Conservation (phyloP, 53 echinoderm and acorn worm genomes). For the Echinarachnius parma region DNA sequence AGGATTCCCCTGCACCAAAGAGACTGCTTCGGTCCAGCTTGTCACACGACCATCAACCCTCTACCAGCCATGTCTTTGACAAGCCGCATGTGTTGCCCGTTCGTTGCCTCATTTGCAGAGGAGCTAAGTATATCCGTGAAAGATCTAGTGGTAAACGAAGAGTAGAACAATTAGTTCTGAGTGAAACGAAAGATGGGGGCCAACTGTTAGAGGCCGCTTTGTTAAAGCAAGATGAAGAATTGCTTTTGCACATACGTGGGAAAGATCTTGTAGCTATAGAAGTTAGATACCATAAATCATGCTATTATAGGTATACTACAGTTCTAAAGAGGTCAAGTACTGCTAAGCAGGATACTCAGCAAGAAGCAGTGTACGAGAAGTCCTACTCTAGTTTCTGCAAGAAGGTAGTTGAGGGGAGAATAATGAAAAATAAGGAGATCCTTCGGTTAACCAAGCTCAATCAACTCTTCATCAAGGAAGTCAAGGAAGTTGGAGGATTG, state of each 20-base stretch:
- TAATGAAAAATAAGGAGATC: constrained; percentile 23
- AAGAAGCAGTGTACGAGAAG: neutral
- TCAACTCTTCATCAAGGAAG: constrained; percentile 11
- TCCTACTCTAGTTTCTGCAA: constrained; percentile 13
- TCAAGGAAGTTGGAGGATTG: neutral
- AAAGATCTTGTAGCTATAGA: constrained; percentile 26
- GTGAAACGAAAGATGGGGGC: too few species aligned
- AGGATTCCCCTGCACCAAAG: too few species aligned
- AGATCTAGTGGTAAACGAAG: too few species aligned
- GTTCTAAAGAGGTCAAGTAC: constrained; percentile 15
- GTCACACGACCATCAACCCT: too few species aligned
- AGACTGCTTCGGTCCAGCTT: too few species aligned
- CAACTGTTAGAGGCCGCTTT: too few species aligned
- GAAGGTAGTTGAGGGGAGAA: constrained; percentile 28
- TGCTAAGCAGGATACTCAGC: neutral
- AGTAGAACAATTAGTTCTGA: too few species aligned
- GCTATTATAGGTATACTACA: constrained; percentile 14
- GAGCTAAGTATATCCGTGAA: too few species aligned
- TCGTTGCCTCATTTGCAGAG: too few species aligned
- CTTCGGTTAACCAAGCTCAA: constrained; percentile 11
- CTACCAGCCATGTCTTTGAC: too few species aligned
- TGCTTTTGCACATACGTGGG: constrained; percentile 15
- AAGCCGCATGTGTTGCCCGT: too few species aligned
- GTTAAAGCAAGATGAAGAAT: too few species aligned
- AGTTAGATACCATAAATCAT: constrained; percentile 26